Evolutionary conservation across 2,888 invertebrate species (phyloP).

Genomic region (Silvanus unidentatus): DNA sequence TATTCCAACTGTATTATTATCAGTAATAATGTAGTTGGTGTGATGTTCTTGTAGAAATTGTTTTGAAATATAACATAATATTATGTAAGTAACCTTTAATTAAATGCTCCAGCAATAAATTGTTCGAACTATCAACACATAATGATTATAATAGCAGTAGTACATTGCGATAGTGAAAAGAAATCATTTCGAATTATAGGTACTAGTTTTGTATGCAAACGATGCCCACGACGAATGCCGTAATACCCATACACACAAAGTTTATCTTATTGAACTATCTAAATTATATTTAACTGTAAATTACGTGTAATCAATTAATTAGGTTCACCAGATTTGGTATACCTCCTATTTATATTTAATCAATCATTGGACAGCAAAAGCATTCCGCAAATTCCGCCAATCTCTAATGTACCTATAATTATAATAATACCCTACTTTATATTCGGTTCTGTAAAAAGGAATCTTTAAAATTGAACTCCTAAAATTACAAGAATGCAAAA

Average conservation of each 20-base stretch:
- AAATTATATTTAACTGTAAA: constrained; percentile 19
- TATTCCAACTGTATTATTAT: constrained; percentile 7
- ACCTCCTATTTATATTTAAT: too few relatives aligned
- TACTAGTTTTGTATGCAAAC: not conserved
- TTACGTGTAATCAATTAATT: constrained; percentile 24
- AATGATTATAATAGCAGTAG: constrained; percentile 13
- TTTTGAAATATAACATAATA: not conserved
- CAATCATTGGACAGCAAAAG: too few relatives aligned
- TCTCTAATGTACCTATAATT: too few relatives aligned
- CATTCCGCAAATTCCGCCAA: too few relatives aligned
- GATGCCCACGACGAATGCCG: not conserved
- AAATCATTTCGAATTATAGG: constrained; percentile 1
- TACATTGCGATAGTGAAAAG: too few relatives aligned
- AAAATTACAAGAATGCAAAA: too few relatives aligned
- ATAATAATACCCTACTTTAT: too few relatives aligned
- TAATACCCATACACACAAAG: too few relatives aligned
- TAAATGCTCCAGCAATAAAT: constrained; percentile 4
- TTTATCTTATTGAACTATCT: constrained; percentile 11
- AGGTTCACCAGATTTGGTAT: too few relatives aligned
- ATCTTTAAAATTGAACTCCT: too few relatives aligned
- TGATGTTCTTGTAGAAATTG: not conserved
- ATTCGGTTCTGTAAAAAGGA: too few relatives aligned
- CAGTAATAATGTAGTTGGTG: constrained; percentile 1
- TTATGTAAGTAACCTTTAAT: not conserved
- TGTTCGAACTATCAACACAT: constrained; percentile 14